Conservation (phyloP, 2,888 invertebrate genomes). For the Noctuana brunneofusca region DNA sequence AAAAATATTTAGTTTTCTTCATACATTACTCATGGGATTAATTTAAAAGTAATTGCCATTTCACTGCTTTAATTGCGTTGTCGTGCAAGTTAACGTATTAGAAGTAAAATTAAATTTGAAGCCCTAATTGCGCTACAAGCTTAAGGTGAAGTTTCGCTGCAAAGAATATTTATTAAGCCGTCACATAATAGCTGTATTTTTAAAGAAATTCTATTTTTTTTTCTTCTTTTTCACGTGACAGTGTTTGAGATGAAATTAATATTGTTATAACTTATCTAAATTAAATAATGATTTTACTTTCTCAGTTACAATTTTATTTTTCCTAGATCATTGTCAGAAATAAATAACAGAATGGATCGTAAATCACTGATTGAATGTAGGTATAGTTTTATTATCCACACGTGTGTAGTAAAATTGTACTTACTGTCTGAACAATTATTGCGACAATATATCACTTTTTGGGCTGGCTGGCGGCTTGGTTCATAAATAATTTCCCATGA, state of each 20-base stretch:
- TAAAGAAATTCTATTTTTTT: no score
- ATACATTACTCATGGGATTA: conserved; percentile 13
- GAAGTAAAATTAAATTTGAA: conserved; percentile 4
- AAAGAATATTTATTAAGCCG: neutral
- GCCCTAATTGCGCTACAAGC: conserved; percentile 2
- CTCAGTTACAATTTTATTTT: neutral
- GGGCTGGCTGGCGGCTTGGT: neutral
- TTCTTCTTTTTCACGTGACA: no score
- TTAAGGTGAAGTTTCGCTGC: neutral
- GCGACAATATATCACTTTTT: neutral
- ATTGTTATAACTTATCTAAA: no score
- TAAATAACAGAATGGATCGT: neutral
- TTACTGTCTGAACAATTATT: neutral
- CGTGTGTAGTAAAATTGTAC: neutral
- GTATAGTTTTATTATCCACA: neutral
- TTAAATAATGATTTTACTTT: no score
- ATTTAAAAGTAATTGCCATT: conserved; percentile 30
- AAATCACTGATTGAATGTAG: neutral
- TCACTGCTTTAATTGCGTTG: conserved; percentile 20
- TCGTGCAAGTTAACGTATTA: conserved; percentile 18
- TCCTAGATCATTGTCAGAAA: neutral
- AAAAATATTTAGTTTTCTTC: conserved; percentile 21
- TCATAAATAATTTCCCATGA: neutral
- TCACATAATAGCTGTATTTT: neutral
- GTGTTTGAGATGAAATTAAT: no score